Conservation (phyloP, 2,888 invertebrate species). For the Muscina levida region DNA sequence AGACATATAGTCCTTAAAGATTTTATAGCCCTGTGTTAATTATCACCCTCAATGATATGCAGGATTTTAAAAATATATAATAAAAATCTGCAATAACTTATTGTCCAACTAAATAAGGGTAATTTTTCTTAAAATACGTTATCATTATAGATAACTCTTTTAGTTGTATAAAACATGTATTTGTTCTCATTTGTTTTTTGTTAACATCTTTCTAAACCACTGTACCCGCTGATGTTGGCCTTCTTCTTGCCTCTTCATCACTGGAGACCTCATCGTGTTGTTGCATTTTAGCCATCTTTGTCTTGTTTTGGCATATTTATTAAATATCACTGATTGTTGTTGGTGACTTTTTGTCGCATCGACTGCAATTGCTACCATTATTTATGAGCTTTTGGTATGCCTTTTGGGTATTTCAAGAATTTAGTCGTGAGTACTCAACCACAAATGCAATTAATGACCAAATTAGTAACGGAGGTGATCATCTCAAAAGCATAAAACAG, state of each 20-base stretch:
- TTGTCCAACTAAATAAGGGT: too few relatives aligned
- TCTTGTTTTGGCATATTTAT: constrained; percentile 66
- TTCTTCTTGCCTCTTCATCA: constrained; percentile 34
- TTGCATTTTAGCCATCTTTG: constrained; percentile 59
- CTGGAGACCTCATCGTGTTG: constrained; percentile 54
- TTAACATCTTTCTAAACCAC: too few relatives aligned
- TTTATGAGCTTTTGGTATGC: constrained; percentile 70
- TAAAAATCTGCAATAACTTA: too few relatives aligned
- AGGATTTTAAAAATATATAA: too few relatives aligned
- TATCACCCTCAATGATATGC: too few relatives aligned
- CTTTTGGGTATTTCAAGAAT: constrained; percentile 70
- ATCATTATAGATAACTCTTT: too few relatives aligned
- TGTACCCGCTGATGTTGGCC: background rate
- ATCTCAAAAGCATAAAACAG: constrained; percentile 40
- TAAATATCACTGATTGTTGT: constrained; percentile 62
- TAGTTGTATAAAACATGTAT: too few relatives aligned
- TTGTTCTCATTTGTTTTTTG: too few relatives aligned
- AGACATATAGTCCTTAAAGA: too few relatives aligned
- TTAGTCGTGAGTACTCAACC: constrained; percentile 69
- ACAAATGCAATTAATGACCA: constrained; percentile 70
- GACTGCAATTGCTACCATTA: constrained; percentile 55
- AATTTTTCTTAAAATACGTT: too few relatives aligned
- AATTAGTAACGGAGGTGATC: constrained; percentile 64
- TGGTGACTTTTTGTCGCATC: constrained; percentile 3
- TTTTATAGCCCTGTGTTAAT: too few relatives aligned